phyloP scores from a whole-genome alignment of 2,113 vertebrate genomes.

The Aspiorhynchus laticeps region DNA sequence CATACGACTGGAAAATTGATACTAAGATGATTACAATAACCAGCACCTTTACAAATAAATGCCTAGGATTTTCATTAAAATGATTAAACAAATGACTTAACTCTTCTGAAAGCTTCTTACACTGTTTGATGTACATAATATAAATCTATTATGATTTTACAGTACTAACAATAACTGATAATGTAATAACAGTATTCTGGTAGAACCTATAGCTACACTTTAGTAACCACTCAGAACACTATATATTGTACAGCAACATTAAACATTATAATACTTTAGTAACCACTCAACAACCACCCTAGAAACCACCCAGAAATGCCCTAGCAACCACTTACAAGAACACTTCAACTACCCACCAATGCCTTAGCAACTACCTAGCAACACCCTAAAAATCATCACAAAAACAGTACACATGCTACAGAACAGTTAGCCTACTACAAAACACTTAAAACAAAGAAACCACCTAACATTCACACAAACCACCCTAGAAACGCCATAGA shows the following conservation, averaged over 20 bases:
- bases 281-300: not conserved
- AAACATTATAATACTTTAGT: no score
- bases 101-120: not conserved
- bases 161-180: not conserved
- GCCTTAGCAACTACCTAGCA: not conserved
- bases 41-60: not conserved
- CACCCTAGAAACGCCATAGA: not conserved
- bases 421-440: not conserved
- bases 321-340: not conserved
- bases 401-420: not conserved
- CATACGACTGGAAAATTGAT: slow-evolving; percentile 88
- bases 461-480: slow-evolving; percentile 1
- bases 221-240: not conserved
- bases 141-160: not conserved
- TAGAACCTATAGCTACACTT: not conserved
- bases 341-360: not conserved
- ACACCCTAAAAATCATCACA: not conserved
- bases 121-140: not conserved
- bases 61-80: slow-evolving; percentile 14
- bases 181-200: not conserved
- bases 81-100: not conserved
- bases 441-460: not conserved
- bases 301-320: not conserved
- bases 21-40: slow-evolving; percentile 63
- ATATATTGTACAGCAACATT: not conserved